Percentiles rank a stretch among this genome's conserved stretches.
phyloP scores from a whole-genome alignment of 2,888 invertebrate species.

The Belgica antarctica region DNA sequence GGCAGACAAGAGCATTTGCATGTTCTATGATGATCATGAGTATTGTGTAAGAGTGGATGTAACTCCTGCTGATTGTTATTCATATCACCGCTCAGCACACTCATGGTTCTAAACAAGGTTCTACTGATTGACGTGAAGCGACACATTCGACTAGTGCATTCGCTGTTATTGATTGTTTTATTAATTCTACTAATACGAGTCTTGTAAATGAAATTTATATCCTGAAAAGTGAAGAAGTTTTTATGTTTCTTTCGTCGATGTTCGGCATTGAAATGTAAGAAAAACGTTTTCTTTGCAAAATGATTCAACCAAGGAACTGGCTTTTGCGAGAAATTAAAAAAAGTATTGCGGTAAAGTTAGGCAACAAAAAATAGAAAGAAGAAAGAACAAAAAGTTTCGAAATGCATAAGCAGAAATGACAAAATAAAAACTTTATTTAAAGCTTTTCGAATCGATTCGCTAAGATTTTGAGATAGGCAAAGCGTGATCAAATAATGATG shows the following conservation, averaged over 20 bases:
- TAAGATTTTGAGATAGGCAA: neutral
- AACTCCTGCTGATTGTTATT: constrained; percentile 21
- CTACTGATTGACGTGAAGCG: constrained; percentile 28
- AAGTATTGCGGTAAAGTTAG: constrained; percentile 19
- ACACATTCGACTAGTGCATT: constrained; percentile 41
- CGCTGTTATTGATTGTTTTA: constrained; percentile 34
- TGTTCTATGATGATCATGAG: constrained; percentile 36
- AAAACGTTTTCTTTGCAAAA: constrained; percentile 9
- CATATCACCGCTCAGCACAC: constrained; percentile 16
- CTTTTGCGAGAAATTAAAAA: constrained; percentile 31
- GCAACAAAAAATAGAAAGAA: neutral
- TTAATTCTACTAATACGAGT: constrained; percentile 41
- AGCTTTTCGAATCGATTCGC: neutral
- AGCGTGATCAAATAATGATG: neutral
- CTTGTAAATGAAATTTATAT: constrained; percentile 36
- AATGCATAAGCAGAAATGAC: too few species aligned
- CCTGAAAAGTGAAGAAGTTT: constrained; percentile 25
- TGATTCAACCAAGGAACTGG: constrained; percentile 6
- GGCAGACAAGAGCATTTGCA: constrained; percentile 41
- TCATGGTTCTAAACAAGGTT: neutral
- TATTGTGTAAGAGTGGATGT: constrained; percentile 10
- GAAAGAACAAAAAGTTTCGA: neutral
- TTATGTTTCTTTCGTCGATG: constrained; percentile 3
- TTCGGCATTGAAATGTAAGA: neutral
- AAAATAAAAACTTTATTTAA: neutral